Conservation (phyloP, 64 coral and sea anemone genomes). For the Pocillopora damicornis region DNA sequence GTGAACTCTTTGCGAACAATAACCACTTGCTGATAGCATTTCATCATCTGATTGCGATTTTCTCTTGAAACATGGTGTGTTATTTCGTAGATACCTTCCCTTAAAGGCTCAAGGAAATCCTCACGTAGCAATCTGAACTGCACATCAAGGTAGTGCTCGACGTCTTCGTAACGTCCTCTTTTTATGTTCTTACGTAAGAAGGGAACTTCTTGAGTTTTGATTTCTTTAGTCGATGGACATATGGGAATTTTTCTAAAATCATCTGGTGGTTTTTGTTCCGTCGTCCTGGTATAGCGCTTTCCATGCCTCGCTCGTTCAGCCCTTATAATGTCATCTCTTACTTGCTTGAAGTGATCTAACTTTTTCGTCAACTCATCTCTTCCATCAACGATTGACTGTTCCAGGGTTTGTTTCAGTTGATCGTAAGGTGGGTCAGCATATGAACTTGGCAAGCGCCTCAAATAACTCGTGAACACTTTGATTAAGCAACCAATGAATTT, state of each 20-base stretch:
- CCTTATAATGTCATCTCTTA: conserved; percentile 61
- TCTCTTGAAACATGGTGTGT: conserved; percentile 2
- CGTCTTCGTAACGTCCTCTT: conserved; percentile 41
- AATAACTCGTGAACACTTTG: conserved; percentile 34
- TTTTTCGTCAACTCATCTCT: conserved; percentile 14
- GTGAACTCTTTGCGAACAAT: conserved; percentile 53
- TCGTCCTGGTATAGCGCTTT: background rate
- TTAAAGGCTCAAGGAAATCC: conserved; percentile 68
- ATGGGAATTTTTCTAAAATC: conserved; percentile 73
- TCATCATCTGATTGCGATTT: conserved; percentile 61
- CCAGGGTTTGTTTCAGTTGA: conserved; percentile 32
- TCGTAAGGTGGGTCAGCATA: conserved; percentile 62
- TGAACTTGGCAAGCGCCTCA: conserved; percentile 56
- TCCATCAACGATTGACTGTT: conserved; percentile 3
- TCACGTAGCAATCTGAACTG: conserved; percentile 73
- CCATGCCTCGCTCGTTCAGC: conserved; percentile 38
- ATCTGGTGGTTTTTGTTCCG: conserved; percentile 52
- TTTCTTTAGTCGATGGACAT: conserved; percentile 55
- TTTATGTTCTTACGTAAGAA: conserved; percentile 65
- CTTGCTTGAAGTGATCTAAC: conserved; percentile 30
- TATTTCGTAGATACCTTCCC: conserved; percentile 68
- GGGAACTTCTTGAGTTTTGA: conserved; percentile 40
- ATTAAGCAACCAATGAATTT: conserved; percentile 24
- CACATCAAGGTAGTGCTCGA: conserved; percentile 76
- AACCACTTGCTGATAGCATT: conserved; percentile 40